Conservation (phyloP, 2,888 invertebrate genomes). For the Pachliopta kotzebuea region DNA sequence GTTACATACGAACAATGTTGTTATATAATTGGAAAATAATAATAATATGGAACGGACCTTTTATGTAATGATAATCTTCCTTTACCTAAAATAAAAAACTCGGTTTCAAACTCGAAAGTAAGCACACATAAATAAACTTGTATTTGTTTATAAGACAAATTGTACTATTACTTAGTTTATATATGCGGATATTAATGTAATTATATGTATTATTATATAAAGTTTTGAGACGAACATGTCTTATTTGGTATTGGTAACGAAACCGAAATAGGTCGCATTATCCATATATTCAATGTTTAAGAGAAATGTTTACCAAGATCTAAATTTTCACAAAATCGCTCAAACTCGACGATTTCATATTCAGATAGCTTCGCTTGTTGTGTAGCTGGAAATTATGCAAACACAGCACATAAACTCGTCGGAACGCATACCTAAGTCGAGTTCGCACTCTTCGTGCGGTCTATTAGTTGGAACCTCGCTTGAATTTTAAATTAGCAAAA, state of each 20-base stretch:
- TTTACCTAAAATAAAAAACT: too few relatives aligned
- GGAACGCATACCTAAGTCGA: constrained; percentile 20
- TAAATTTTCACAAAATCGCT: constrained; percentile 10
- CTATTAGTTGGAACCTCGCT: constrained; percentile 20
- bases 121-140: too few relatives aligned
- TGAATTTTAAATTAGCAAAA: constrained; percentile 24
- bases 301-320: background rate
- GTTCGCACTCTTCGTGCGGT: constrained; percentile 24
- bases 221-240: too few relatives aligned
- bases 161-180: too few relatives aligned
- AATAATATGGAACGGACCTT: too few relatives aligned
- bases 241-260: background rate
- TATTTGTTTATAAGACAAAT: too few relatives aligned
- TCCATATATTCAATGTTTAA: background rate
- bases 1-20: too few relatives aligned
- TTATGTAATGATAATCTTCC: too few relatives aligned
- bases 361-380: constrained; percentile 18
- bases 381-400: constrained; percentile 26
- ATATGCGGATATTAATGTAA: too few relatives aligned
- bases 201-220: background rate
- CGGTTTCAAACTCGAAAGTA: too few relatives aligned
- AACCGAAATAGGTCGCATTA: background rate
- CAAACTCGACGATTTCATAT: constrained; percentile 6
- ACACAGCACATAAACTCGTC: constrained; percentile 26
- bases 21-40: too few relatives aligned